Evolutionary conservation across 2,888 invertebrate species (phyloP).

Genomic region (Megalurothrips usitatus): DNA sequence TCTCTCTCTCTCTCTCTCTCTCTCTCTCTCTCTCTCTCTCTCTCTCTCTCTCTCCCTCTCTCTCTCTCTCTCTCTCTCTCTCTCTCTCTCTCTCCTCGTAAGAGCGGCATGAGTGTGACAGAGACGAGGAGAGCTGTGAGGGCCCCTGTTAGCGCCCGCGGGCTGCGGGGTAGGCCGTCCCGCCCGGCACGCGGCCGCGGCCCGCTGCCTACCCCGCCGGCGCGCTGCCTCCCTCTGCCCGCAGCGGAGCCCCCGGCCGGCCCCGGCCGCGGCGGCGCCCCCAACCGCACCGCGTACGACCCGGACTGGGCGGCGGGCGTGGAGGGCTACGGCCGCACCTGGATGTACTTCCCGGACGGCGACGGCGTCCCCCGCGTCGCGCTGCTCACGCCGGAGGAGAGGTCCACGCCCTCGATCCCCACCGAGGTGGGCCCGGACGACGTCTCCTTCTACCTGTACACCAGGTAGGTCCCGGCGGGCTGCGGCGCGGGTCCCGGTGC

Average conservation of each 20-base stretch:
- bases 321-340: conserved; percentile 46
- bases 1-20: too few relatives aligned
- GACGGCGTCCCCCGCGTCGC: conserved; percentile 46
- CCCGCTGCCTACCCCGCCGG: conserved; percentile 3
- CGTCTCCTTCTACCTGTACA: conserved; percentile 35
- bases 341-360: conserved; percentile 49
- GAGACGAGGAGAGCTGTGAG: too few relatives aligned
- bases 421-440: conserved; percentile 29
- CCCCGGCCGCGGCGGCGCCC: not conserved
- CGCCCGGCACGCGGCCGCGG: too few relatives aligned
- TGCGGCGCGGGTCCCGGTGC: too few relatives aligned
- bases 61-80: too few relatives aligned
- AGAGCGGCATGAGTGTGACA: too few relatives aligned
- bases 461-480: conserved; percentile 34
- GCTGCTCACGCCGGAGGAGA: conserved; percentile 41
- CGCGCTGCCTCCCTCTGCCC: not conserved
- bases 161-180: too few relatives aligned
- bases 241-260: not conserved
- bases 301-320: conserved; percentile 33
- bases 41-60: not conserved
- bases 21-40: not conserved
- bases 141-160: too few relatives aligned
- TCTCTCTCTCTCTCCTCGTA: not conserved
- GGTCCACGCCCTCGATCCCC: not conserved
- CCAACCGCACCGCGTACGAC: conserved; percentile 11